Percentiles rank a stretch among this genome's conserved stretches.
phyloP scores from a whole-genome alignment of 2,888 invertebrate genomes.

The Hipparchia sbordonii region DNA sequence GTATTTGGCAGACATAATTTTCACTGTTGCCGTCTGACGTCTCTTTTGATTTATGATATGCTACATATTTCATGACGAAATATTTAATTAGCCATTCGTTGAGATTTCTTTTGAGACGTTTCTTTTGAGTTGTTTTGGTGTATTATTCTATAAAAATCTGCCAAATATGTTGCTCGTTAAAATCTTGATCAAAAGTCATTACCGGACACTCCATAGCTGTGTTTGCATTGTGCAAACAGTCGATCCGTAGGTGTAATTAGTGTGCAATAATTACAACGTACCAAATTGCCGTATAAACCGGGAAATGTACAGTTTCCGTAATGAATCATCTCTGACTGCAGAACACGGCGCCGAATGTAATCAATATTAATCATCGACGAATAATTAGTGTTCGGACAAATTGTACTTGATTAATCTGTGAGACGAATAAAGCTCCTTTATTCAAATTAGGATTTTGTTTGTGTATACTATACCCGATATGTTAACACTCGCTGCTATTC shows the following conservation, averaged over 20 bases:
- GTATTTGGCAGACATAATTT: too few species aligned
- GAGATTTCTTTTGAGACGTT: too few species aligned
- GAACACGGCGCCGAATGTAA: slow-evolving; percentile 16
- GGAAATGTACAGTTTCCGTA: slow-evolving; percentile 26
- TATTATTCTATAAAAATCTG: too few species aligned
- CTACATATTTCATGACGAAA: too few species aligned
- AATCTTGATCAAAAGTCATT: neutral
- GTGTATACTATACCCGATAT: too few species aligned
- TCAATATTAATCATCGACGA: slow-evolving; percentile 20
- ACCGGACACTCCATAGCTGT: neutral
- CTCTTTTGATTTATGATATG: too few species aligned
- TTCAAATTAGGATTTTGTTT: neutral
- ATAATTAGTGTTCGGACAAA: slow-evolving; percentile 10
- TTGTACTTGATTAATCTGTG: neutral
- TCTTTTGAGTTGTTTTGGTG: too few species aligned
- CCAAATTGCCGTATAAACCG: slow-evolving; percentile 14
- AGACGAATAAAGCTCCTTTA: neutral
- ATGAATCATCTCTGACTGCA: slow-evolving; percentile 27
- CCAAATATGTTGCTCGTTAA: too few species aligned
- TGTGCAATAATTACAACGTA: slow-evolving; percentile 11
- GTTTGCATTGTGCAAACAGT: neutral
- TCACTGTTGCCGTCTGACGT: too few species aligned
- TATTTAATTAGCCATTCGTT: too few species aligned
- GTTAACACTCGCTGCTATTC: too few species aligned
- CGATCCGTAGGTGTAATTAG: neutral